Conservation (phyloP, 2,113 vertebrate species). For the Picathartes gymnocephalus region DNA sequence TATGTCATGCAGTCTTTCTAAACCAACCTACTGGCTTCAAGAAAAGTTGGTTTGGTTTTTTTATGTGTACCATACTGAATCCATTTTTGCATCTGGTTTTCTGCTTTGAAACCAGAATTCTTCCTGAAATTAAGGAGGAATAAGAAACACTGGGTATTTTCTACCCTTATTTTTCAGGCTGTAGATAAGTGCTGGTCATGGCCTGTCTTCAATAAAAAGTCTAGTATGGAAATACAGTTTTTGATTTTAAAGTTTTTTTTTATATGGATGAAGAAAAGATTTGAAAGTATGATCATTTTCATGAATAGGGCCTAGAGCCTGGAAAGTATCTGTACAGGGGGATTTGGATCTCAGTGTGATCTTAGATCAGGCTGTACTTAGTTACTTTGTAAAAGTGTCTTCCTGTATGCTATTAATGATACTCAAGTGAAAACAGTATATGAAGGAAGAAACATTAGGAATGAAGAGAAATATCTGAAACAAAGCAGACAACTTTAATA, state of each 20-base stretch:
- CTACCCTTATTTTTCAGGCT: background rate
- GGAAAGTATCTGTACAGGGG: background rate
- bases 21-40: background rate
- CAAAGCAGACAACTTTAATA: background rate
- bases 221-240: background rate
- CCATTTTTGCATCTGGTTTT: background rate
- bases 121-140: background rate
- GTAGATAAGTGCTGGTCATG: background rate
- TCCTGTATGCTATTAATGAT: background rate
- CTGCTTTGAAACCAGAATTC: background rate
- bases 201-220: background rate
- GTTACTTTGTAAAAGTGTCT: background rate
- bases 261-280: background rate
- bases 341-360: background rate
- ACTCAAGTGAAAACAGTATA: background rate
- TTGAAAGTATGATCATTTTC: background rate
- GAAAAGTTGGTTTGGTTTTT: background rate
- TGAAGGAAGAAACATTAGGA: background rate
- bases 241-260: background rate
- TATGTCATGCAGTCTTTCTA: background rate
- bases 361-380: background rate
- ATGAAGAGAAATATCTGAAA: background rate
- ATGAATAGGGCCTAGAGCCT: background rate
- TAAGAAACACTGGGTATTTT: background rate
- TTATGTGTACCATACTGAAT: background rate